These are phyloP conservation scores for Mormyrus iriodes DNA, from an alignment of 2,113 vertebrate species.

Conservation along the genomic window DNA sequence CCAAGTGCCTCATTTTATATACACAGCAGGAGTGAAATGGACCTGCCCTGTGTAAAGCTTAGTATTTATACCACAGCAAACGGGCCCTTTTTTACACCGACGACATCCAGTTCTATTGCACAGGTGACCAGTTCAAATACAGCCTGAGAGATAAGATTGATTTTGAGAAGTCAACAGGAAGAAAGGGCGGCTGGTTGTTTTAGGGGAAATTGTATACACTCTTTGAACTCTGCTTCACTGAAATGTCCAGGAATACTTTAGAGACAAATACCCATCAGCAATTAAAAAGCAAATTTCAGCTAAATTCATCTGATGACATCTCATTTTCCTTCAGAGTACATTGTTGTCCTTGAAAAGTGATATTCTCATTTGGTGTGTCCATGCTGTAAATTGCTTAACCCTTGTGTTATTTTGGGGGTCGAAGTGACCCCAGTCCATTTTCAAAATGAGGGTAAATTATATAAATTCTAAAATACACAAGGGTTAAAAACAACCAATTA, in stretches of 20 bases:
- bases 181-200: neutral
- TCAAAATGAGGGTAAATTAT: too few relatives aligned
- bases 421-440: too few relatives aligned
- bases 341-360: too few relatives aligned
- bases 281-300: too few relatives aligned
- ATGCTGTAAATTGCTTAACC: neutral
- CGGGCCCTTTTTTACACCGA: neutral
- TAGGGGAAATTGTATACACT: neutral
- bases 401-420: too few relatives aligned
- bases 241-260: neutral
- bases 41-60: neutral
- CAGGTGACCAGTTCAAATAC: neutral
- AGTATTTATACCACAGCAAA: neutral
- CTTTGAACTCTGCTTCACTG: neutral
- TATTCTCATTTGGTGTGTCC: neutral
- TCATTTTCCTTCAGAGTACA: too few relatives aligned
- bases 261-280: neutral
- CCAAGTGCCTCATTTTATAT: neutral
- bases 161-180: neutral
- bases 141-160: neutral
- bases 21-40: neutral
- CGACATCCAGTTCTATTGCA: neutral
- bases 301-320: too few relatives aligned
- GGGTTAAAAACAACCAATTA: neutral
- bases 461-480: too few relatives aligned